Evolutionary conservation across 2,113 vertebrate species (phyloP).

Genomic region (Labrus mixtus): DNA sequence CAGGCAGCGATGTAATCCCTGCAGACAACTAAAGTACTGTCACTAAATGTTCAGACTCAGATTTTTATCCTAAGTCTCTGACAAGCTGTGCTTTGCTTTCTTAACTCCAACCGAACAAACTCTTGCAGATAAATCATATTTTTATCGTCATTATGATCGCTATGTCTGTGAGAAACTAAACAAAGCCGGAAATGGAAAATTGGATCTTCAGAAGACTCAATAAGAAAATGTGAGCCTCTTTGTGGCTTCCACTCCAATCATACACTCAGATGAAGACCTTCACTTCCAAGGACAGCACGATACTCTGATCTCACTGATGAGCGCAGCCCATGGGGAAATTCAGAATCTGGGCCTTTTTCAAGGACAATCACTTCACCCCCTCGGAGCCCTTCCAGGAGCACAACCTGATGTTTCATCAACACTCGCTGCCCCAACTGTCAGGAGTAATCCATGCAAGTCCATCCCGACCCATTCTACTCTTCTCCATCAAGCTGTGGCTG

Average conservation of each 20-base stretch:
- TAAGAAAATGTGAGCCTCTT: background rate
- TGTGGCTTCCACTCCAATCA: conserved; percentile 19
- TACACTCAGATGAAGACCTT: conserved; percentile 6
- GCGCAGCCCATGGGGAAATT: conserved; percentile 13
- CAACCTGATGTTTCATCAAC: conserved; percentile 41
- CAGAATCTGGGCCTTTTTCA: conserved; percentile 37
- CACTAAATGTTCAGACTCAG: no score
- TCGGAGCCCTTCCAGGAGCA: conserved; percentile 20
- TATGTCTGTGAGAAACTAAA: no score
- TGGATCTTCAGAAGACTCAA: background rate
- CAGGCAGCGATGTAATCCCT: no score
- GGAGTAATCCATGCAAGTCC: conserved; percentile 31
- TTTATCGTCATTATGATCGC: no score
- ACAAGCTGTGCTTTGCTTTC: no score
- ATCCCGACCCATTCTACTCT: conserved; percentile 22
- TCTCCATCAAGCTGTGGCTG: conserved; percentile 25
- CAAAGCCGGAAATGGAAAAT: no score
- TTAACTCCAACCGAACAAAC: no score
- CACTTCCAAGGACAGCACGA: conserved; percentile 1
- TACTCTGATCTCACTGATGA: conserved; percentile 27
- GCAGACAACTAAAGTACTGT: no score
- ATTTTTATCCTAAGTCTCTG: no score
- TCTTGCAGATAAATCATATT: no score
- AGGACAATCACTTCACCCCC: conserved; percentile 52
- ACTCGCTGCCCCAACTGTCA: no score